Evolutionary conservation across 2,113 vertebrate genomes (phyloP), one percentile per base, ranked within the genome.

Genomic region (Gracilinanus agilis): DNA sequence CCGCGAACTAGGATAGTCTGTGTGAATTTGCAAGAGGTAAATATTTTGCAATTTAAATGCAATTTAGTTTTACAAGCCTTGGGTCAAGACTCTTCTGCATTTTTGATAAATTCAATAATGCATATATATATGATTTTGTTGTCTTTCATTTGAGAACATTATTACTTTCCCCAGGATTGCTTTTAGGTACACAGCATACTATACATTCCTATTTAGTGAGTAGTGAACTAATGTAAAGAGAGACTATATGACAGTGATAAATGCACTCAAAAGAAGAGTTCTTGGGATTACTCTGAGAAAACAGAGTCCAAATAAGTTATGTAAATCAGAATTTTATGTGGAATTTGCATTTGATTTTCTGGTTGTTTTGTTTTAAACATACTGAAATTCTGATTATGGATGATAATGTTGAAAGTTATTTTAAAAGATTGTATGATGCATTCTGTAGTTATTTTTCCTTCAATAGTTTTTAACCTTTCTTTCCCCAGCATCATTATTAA

Each of bases 341-440:
- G 49, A 89, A 53, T 89, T 89, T 89, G 88, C 40, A 89, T 49
- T 89, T 44, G 44, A 44, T 89, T 89, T 89, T 89, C 88, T 89
- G 88, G 49, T 44, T 89, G 44, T 89, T 75, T 75, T 75, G 34
- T 75, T n/a, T 75, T 75, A 75, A 75, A n/a, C 34, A n/a, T 19
- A n/a, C 61, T 75, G 61, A 75, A 49, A 49, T 12, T 89, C 88
- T 89, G 44, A 44, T 49, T 49, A 44, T 89, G 88, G 40, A 89
- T 24, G 12, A 89, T 89, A 89, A 89, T 49, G 7, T 49, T 1
- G 9, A 49, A 89, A 25, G 88, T 23, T 49, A 89, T 0, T 89
- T 89, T 44, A 53, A 44, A 89, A 89, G 24, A 89, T 21, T 89
- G 9, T 89, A 9, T 53, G 44, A 89, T 89, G 88, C 49, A 44